Conservation (phyloP, 2,113 vertebrate genomes). For the Passer montanus region DNA sequence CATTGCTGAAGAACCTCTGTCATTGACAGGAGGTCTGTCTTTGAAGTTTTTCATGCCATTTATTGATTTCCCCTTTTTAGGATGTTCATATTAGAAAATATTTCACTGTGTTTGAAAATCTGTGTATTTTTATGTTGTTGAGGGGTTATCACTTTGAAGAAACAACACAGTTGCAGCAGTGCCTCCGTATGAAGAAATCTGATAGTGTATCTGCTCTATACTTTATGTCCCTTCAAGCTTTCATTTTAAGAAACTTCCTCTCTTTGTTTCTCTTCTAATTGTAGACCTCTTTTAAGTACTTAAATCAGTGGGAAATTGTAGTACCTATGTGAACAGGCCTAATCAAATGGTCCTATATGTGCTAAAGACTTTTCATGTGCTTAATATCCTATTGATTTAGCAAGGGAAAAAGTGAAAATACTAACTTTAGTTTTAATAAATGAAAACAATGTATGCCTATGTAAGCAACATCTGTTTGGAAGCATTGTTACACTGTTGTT, state of each 20-base stretch:
- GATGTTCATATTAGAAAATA: slow-evolving; percentile 83
- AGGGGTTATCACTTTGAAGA: slow-evolving; percentile 77
- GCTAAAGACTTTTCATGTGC: background rate
- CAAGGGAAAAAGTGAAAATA: background rate
- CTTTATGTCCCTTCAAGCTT: slow-evolving; percentile 46
- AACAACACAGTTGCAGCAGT: slow-evolving; percentile 64
- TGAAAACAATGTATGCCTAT: background rate
- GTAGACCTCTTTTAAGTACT: background rate
- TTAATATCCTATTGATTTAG: background rate
- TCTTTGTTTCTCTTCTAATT: slow-evolving; percentile 12
- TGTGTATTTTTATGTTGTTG: slow-evolving; percentile 75
- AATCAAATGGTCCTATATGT: background rate
- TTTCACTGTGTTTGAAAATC: slow-evolving; percentile 78
- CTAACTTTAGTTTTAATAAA: background rate
- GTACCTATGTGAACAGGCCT: background rate
- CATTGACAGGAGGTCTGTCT: slow-evolving; percentile 83
- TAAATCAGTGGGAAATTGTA: background rate
- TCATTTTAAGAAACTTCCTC: slow-evolving; percentile 41
- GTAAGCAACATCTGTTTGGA: background rate
- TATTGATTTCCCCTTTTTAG: slow-evolving; percentile 83
- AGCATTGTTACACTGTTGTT: background rate
- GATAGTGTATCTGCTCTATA: slow-evolving; percentile 35
- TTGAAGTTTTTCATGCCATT: slow-evolving; percentile 86
- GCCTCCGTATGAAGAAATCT: slow-evolving; percentile 65
- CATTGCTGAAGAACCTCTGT: slow-evolving; percentile 80